A percentile compares a stretch with the other conserved stretches of the same genome.
These are phyloP conservation scores for Nemotelus nigrinus DNA, from an alignment of 2,888 invertebrate genomes.

Conservation along the genomic window DNA sequence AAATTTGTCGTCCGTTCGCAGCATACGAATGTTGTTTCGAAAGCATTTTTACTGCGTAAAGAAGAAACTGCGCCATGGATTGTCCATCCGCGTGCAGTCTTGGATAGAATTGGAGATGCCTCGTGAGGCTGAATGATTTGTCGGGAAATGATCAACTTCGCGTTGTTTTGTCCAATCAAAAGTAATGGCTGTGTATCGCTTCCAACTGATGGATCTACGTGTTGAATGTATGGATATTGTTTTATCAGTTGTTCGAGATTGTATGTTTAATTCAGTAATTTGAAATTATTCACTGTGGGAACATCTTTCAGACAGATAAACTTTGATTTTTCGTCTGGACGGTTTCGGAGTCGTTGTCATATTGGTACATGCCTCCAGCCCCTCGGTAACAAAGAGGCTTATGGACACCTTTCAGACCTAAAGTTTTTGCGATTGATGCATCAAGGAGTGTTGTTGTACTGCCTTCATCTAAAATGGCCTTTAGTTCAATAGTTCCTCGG, in stretches of 20 bases:
- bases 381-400: neutral
- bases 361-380: neutral
- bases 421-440: neutral
- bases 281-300: neutral
- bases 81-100: neutral
- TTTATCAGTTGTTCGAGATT: neutral
- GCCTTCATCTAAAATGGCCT: conserved; percentile 4
- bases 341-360: neutral
- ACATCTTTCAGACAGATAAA: neutral
- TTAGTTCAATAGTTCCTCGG: neutral
- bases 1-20: neutral
- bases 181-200: neutral
- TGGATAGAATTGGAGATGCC: neutral
- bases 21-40: neutral
- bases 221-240: no score
- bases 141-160: neutral
- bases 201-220: no score
- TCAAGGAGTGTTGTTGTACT: neutral
- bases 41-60: neutral
- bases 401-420: neutral
- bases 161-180: conserved; percentile 20
- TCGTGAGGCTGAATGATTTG: conserved; percentile 7
- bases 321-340: neutral
- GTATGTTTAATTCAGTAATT: neutral
- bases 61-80: neutral